These are phyloP conservation scores for Drosophila athabasca DNA, from an alignment of 1,140 invertebrate genomes.

Conservation along the genomic window DNA sequence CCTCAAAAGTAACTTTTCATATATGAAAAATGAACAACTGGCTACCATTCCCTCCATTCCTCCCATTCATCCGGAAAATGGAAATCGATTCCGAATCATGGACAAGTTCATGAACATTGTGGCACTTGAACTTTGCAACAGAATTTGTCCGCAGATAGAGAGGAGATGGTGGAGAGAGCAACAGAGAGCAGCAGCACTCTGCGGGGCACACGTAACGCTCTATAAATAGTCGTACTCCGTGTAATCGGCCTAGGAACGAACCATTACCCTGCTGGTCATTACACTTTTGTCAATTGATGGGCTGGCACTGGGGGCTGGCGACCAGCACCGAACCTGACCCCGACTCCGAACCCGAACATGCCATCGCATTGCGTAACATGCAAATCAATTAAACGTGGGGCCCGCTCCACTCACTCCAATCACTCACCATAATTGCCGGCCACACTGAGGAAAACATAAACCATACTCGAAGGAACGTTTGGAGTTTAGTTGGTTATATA, in stretches of 20 bases:
- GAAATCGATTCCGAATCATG: conserved; percentile 29
- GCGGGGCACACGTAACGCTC: conserved; percentile 39
- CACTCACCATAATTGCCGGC: conserved; percentile 79
- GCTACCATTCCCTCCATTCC: background rate
- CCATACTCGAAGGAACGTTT: conserved; percentile 55
- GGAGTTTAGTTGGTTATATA: conserved; percentile 14
- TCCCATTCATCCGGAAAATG: background rate
- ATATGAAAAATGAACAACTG: conserved; percentile 54
- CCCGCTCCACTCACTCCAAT: background rate
- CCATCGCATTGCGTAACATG: conserved; percentile 61
- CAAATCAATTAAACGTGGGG: conserved; percentile 53
- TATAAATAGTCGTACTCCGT: conserved; percentile 40
- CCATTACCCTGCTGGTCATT: conserved; percentile 36
- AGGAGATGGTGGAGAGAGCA: background rate
- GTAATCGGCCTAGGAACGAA: conserved; percentile 31
- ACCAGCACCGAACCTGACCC: too few species aligned
- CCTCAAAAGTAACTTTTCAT: conserved; percentile 35
- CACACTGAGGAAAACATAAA: conserved; percentile 80
- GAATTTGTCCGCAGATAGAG: conserved; percentile 20
- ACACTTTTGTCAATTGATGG: conserved; percentile 40
- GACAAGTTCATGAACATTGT: conserved; percentile 67
- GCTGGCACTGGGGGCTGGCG: conserved; percentile 30
- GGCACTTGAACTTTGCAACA: conserved; percentile 35
- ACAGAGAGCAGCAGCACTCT: too few species aligned
- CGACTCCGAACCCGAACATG: conserved; percentile 4